Evolutionary conservation across 2,797 vertebrate genomes (phyloP), one percentile per base, ranked within the genome.

Genomic region (Cirrhinus molitorella): DNA sequence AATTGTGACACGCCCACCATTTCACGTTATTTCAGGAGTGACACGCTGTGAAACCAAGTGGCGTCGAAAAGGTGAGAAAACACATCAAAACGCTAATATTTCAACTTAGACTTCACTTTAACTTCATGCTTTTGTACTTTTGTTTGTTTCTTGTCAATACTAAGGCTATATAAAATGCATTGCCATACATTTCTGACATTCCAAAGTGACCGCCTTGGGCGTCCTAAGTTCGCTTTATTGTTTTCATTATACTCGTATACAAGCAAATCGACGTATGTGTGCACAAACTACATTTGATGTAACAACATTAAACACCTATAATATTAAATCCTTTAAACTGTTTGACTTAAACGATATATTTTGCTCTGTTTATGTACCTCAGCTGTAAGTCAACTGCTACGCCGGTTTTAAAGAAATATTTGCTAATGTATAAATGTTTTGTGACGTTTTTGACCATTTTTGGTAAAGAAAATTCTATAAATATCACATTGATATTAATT

Each of bases 11-110:
- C 81, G 72, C 71, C 81, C 81, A 34, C 3, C 19, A 3, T 16
- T 45, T 61, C 8, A n/a, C 8, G 31, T 68, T 55, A 67, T 16
- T 43, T 47, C 61, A 34, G 31, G 80, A 67, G 77, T 23, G 61
- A 43, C 53, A 49, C 21, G 45, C 59, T 21, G 59, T 77, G 40
- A 47, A 47, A 47, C 31, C 31, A 59, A 53, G 49, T 13, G 23
- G 34, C 25, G 3, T 10, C n/a, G 2, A 55, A 73, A 76, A 68
- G 81, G 81, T 83, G 23, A 83, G 59, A 73, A 34, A 66, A 55
- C 59, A 11, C 55, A 19, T 21, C 14, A 23, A 63, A 17, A 37
- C 43, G 55, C 11, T 4, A 16, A 25, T 37, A 37, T 82, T 47
- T 49, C 10, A 17, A 0, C 8, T 49, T 53, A 21, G 10, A 40